Evolutionary conservation across 2,888 invertebrate species (phyloP).

Genomic region (Himalopsyche tibetana): DNA sequence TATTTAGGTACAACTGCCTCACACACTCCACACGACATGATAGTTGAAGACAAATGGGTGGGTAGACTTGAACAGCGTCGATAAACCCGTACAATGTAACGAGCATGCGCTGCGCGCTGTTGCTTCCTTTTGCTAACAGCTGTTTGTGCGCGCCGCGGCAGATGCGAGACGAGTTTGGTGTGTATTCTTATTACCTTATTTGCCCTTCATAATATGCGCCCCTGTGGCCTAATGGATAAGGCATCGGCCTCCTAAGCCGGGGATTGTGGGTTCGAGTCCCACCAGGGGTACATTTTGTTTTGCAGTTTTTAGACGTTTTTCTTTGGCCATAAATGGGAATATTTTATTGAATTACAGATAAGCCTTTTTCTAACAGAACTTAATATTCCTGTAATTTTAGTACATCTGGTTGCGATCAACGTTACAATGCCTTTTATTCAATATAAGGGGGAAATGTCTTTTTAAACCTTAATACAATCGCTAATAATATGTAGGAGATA

Average conservation of each 20-base stretch:
- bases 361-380: not conserved
- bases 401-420: too few relatives aligned
- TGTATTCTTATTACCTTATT: conserved; percentile 16
- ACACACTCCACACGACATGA: conserved; percentile 57
- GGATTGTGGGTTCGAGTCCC: conserved; percentile 87
- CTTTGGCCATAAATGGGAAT: not conserved
- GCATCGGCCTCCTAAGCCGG: conserved; percentile 88
- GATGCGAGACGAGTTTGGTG: not conserved
- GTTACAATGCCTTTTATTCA: too few relatives aligned
- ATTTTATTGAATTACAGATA: not conserved
- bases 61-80: too few relatives aligned
- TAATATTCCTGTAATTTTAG: too few relatives aligned
- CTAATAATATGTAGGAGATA: too few relatives aligned
- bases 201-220: conserved; percentile 69
- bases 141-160: not conserved
- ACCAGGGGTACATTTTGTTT: conserved; percentile 78
- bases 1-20: conserved; percentile 71
- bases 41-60: not conserved
- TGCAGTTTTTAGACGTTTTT: conserved; percentile 11
- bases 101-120: too few relatives aligned
- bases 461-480: too few relatives aligned
- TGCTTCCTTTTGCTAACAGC: too few relatives aligned
- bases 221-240: conserved; percentile 88
- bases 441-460: too few relatives aligned
- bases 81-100: not conserved